phyloP scores from a whole-genome alignment of 2,113 vertebrate species.

The Arenaria interpres region DNA sequence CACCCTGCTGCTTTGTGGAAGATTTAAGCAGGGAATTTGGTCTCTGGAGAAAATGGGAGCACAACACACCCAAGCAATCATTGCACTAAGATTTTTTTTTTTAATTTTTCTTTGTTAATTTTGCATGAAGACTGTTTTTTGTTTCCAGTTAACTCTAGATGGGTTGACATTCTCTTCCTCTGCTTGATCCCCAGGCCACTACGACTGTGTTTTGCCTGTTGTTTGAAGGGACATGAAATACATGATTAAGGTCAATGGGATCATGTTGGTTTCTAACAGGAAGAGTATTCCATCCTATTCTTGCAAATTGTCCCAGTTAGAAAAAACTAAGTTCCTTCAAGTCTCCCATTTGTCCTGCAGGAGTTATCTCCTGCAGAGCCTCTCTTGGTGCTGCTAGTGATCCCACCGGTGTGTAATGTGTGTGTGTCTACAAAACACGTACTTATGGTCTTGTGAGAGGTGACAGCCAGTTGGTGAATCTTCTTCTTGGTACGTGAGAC shows the following conservation, averaged over 20 bases:
- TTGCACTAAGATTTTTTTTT: too few relatives aligned
- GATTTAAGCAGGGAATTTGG: background rate
- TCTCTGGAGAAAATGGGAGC: background rate
- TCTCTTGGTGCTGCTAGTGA: background rate
- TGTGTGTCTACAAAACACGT: accelerated
- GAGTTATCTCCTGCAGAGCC: background rate
- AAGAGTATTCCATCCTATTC: background rate
- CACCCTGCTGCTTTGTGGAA: background rate
- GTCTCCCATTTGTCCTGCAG: background rate
- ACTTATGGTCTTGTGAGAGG: background rate
- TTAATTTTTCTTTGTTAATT: background rate
- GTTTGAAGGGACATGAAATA: background rate
- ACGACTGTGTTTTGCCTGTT: background rate
- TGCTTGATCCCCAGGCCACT: background rate
- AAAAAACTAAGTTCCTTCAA: background rate
- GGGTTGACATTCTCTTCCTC: background rate
- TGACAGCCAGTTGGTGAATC: background rate
- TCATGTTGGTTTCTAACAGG: background rate
- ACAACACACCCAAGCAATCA: background rate
- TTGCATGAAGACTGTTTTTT: background rate
- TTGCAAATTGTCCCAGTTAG: background rate
- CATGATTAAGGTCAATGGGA: background rate
- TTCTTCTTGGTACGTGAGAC: background rate
- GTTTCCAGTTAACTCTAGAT: background rate
- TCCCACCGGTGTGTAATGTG: background rate